Evolutionary conservation across 2,113 vertebrate genomes (phyloP), one percentile per base, ranked within the genome.

Genomic region (Pavo muticus): DNA sequence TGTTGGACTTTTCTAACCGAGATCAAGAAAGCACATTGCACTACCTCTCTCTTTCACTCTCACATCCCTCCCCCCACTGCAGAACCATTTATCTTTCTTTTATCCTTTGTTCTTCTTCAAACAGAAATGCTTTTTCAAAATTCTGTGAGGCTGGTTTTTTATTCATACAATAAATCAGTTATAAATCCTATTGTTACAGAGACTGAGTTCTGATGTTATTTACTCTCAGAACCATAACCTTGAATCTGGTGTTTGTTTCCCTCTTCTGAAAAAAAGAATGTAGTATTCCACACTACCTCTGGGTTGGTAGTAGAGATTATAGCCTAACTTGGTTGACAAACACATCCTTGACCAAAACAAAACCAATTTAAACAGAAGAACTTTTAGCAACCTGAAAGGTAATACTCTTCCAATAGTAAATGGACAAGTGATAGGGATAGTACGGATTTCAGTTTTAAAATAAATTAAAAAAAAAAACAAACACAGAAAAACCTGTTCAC

Each of bases 41-140:
- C 16, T 10, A 39, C 35, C 15, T 84, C 2, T 2, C 2, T 45
- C 27, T 5, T 52, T 52, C 50, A 50, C 48, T 24, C 25, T 37
- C 4, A 37, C 7, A 17, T 1, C 56, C 18, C n/a, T 63, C 6
- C 0, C 6, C 5, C 35, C 18, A 21, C 3, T 74, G 20, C 35
- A 61, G 56, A 90, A 59, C 6, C 40, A 3, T 10, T 54, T 68
- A 3, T 70, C 23, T 45, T 14, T 39, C 18, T 88, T 75, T 45
- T 54, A 5, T 40, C 27, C 48, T 68, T 79, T 64, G 13, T 61
- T 56, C 20, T 63, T 65, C 32, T 65, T 90, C 27, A 94, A 67
- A 63, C 6, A 63, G 29, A 65, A 90, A 70, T 9, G 6, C 3
- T 40, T 86, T 67, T 83, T 5, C 18, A 73, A 24, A 74, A 73